Conservation (phyloP, 2,797 vertebrate species). For the Lates japonicus region DNA sequence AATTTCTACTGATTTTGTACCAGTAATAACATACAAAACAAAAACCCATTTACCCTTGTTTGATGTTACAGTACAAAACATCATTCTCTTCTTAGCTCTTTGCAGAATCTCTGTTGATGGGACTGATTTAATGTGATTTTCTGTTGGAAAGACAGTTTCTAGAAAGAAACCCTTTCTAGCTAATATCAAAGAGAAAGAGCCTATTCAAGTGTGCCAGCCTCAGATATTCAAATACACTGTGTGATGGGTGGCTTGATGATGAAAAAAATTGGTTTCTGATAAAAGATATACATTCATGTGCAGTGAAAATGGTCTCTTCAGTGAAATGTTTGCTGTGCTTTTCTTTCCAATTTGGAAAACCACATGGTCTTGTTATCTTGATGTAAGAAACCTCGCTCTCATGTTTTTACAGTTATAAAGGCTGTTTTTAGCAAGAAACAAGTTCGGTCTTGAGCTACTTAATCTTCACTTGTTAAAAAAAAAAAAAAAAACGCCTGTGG, state of each 20-base stretch:
- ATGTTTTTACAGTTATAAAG: constrained; percentile 24
- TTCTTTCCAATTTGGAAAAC: constrained; percentile 26
- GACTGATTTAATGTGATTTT: constrained; percentile 15
- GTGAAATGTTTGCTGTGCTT: constrained; percentile 26
- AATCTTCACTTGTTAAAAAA: constrained; percentile 34
- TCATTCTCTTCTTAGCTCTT: constrained; percentile 17
- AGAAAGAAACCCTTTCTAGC: constrained; percentile 4
- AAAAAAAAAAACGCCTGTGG: constrained; percentile 42
- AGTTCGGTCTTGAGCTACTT: constrained; percentile 39
- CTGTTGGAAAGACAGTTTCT: constrained; percentile 36
- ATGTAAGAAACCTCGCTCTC: constrained; percentile 28
- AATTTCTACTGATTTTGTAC: constrained; percentile 3
- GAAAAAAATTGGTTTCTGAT: constrained; percentile 23
- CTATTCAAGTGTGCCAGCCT: constrained; percentile 23
- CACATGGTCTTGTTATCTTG: constrained; percentile 18
- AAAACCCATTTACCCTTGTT: constrained; percentile 1
- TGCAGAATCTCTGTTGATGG: constrained; percentile 17
- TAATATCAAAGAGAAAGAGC: constrained; percentile 44
- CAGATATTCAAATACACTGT: constrained; percentile 42
- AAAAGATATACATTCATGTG: constrained; percentile 19
- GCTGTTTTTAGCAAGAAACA: constrained; percentile 24
- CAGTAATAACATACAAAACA: constrained; percentile 7
- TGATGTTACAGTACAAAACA: constrained; percentile 34
- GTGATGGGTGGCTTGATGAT: constrained; percentile 26
- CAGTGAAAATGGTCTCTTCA: constrained; percentile 5